Evolutionary conservation across 92 coral and sea anemone genomes (phyloP).

Genomic region (Epizoanthus ramosus): DNA sequence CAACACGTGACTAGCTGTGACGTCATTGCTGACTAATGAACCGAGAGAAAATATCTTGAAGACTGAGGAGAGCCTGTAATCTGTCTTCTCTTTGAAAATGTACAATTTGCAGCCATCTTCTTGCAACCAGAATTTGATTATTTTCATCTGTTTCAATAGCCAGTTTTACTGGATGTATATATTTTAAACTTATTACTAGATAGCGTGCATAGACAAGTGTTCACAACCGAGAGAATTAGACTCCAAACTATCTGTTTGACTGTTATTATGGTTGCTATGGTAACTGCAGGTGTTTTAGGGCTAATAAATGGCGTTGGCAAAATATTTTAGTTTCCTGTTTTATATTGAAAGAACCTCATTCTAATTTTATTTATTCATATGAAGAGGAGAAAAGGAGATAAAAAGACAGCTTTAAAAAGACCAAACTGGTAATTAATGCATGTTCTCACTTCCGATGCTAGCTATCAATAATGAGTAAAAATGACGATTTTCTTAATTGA

Average conservation of each 20-base stretch:
- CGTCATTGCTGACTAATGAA: neutral
- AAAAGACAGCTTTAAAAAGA: too few relatives aligned
- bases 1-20: slow-evolving; percentile 35
- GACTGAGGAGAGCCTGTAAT: neutral
- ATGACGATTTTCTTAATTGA: too few relatives aligned
- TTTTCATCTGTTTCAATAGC: neutral
- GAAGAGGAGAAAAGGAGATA: too few relatives aligned
- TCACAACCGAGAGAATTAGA: neutral
- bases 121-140: too few relatives aligned
- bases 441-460: too few relatives aligned
- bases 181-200: neutral
- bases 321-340: too few relatives aligned
- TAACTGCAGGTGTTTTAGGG: neutral
- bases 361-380: too few relatives aligned
- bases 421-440: too few relatives aligned
- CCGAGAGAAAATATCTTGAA: neutral
- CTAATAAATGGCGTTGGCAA: too few relatives aligned
- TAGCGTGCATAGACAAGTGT: neutral
- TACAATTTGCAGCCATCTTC: too few relatives aligned
- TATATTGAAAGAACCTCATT: too few relatives aligned
- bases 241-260: slow-evolving; percentile 2
- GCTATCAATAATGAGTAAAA: too few relatives aligned
- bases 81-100: neutral
- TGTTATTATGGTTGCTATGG: slow-evolving; percentile 23
- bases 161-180: neutral